Evolutionary conservation across 1,140 invertebrate species (phyloP).

Genomic region (Contarinia nasturtii): DNA sequence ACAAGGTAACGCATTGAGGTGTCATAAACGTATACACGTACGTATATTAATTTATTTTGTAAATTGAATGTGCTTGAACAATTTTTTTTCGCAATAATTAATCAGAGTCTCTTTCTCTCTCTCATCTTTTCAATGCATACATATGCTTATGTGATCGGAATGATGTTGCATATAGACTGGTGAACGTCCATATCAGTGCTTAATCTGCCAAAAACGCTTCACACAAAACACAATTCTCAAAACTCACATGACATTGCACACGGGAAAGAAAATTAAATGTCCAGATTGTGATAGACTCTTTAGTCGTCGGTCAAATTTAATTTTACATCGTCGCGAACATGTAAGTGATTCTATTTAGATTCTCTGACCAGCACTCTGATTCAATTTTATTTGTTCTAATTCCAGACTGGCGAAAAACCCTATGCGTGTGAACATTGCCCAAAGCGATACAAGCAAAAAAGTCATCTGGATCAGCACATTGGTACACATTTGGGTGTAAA

Average conservation of each 20-base stretch:
- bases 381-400: background rate
- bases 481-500: slow-evolving; percentile 5
- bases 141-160: too few relatives aligned
- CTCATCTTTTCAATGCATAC: background rate
- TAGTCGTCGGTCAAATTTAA: slow-evolving; percentile 3
- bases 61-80: background rate
- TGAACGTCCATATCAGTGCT: slow-evolving; percentile 6
- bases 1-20: slow-evolving; percentile 1
- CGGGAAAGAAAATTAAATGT: slow-evolving; percentile 5
- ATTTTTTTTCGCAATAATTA: too few relatives aligned
- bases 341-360: background rate
- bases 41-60: background rate
- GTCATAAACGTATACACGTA: slow-evolving; percentile 5
- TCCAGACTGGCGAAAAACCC: background rate
- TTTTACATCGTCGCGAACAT: slow-evolving; percentile 5
- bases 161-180: too few relatives aligned
- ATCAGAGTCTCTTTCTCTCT: too few relatives aligned
- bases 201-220: slow-evolving; percentile 6
- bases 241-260: slow-evolving; percentile 6
- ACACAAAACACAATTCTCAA: slow-evolving; percentile 6
- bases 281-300: slow-evolving; percentile 6
- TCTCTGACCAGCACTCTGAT: too few relatives aligned
- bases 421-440: slow-evolving; percentile 5
- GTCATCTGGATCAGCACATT: slow-evolving; percentile 7
- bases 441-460: slow-evolving; percentile 6